Base-by-base conservation (phyloP, 2,888 invertebrate species). In the Ellobium chinense region DNA sequence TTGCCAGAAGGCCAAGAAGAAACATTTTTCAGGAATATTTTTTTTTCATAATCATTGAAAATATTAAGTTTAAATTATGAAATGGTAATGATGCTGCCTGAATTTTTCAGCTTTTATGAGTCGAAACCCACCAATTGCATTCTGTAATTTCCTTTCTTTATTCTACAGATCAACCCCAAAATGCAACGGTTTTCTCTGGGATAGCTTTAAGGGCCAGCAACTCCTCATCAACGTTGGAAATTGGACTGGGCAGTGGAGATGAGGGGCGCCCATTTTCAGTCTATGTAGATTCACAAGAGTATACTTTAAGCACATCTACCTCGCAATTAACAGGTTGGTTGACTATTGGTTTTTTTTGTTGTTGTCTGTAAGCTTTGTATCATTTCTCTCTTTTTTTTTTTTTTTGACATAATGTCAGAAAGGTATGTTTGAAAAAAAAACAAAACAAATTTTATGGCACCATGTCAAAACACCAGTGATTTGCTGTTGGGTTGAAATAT, bases 101-200 rank as follows among this genome's bases (percentile, higher is more conserved):
- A n/a, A n/a, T n/a, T n/a, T n/a, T n/a, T n/a, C n/a, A n/a, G n/a
- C n/a, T n/a, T n/a, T n/a, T n/a, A n/a, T n/a, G n/a, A n/a, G n/a
- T n/a, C n/a, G n/a, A n/a, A n/a, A n/a, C n/a, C n/a, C n/a, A n/a
- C n/a, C n/a, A n/a, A n/a, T n/a, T n/a, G n/a, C 21, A 65, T 65
- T 65, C 12, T 36, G 24, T 2, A 37, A 46, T 29, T 29, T 27
- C 2, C 27, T 46, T 18, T 68, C 12, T 29, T 54, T 31, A 14
- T 24, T 27, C 14, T 78, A 0, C 84, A 90, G 90, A 88, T 36
- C 75, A 80, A 34, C 74, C 78, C 29, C 88, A 89, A 80, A 88
- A 88, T 73, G 91, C 90, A 27, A 90, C 87, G 37, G 85, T 90
- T 56, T 91, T 91, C 80, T 39, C 70, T 34, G 78, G 63, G 21